A percentile compares a stretch with the other conserved stretches of the same genome.
phyloP scores from a whole-genome alignment of 2,888 invertebrate genomes.

The Lagria hirta region DNA sequence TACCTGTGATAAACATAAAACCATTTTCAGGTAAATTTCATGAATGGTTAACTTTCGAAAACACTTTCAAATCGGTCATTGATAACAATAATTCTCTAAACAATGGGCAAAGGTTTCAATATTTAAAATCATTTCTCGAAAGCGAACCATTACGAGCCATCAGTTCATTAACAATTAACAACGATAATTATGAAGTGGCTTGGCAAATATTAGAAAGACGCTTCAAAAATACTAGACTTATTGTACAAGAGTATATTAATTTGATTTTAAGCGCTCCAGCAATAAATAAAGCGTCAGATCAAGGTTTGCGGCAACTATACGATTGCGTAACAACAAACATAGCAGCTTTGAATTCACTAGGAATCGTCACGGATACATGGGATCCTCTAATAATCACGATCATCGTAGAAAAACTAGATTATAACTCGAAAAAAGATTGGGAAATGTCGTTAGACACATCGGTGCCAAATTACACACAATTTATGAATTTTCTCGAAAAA shows the following conservation, averaged over 20 bases:
- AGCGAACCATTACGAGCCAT: conserved; percentile 26
- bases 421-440: too few species aligned
- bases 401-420: too few species aligned
- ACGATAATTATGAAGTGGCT: conserved; percentile 28
- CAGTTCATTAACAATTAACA: conserved; percentile 25
- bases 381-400: too few species aligned
- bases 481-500: too few species aligned
- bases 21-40: not conserved
- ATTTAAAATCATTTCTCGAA: conserved; percentile 24
- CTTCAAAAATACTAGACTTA: conserved; percentile 27
- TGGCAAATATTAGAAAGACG: conserved; percentile 26
- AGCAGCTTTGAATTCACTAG: conserved; percentile 23
- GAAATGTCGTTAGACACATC: too few species aligned
- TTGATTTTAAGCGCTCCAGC: conserved; percentile 22
- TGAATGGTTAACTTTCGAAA: conserved; percentile 20
- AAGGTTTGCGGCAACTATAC: too few species aligned
- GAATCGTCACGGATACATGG: conserved; percentile 14
- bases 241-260: conserved; percentile 27
- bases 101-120: conserved; percentile 25
- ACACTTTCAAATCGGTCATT: conserved; percentile 25
- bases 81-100: conserved; percentile 22
- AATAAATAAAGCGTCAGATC: too few species aligned
- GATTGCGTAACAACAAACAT: too few species aligned
- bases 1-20: not conserved
- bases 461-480: too few species aligned